These are phyloP conservation scores for Nebria ingens DNA, from an alignment of 1,140 invertebrate species.

Conservation along the genomic window DNA sequence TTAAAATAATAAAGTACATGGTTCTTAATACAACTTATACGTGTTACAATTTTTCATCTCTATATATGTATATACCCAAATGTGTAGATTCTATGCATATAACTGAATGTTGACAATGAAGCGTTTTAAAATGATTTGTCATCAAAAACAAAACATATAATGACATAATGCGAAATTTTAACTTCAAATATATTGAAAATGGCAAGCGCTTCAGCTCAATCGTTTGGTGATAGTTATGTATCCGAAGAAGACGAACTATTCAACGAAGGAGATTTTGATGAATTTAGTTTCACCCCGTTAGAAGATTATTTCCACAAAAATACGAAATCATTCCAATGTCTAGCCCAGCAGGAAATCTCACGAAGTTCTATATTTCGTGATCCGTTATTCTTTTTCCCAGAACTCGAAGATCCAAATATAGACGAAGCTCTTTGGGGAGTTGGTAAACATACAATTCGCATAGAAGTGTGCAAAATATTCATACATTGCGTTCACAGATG, in stretches of 20 bases:
- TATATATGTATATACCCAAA: too few relatives aligned
- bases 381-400: conserved; percentile 38
- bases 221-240: too few relatives aligned
- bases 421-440: conserved; percentile 31
- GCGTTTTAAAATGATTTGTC: too few relatives aligned
- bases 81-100: too few relatives aligned
- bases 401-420: conserved; percentile 38
- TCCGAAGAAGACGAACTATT: too few relatives aligned
- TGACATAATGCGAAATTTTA: too few relatives aligned
- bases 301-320: conserved; percentile 15
- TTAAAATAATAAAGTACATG: background rate
- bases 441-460: conserved; percentile 15
- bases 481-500: conserved; percentile 13
- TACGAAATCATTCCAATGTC: conserved; percentile 26
- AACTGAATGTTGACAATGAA: too few relatives aligned
- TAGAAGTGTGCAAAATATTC: background rate
- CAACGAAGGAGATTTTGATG: background rate
- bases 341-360: conserved; percentile 31
- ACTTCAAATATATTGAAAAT: too few relatives aligned
- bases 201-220: too few relatives aligned
- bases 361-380: conserved; percentile 35
- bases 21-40: background rate
- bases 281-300: background rate
- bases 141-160: too few relatives aligned
- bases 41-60: too few relatives aligned